Conservation (phyloP, 2,113 vertebrate species). For the Daphoenositta chrysoptera region DNA sequence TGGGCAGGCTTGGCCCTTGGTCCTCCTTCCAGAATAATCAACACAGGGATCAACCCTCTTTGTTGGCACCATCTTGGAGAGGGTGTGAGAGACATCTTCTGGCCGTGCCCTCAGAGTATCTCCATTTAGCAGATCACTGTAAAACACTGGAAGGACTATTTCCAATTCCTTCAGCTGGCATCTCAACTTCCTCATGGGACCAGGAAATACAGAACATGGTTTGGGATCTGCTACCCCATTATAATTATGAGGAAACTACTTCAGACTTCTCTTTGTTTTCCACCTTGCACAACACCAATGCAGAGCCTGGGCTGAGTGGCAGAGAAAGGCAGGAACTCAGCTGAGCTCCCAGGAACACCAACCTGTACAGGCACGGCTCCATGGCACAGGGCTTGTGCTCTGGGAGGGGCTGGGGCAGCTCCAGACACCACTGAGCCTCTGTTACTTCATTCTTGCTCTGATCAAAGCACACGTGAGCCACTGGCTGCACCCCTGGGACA, state of each 20-base stretch:
- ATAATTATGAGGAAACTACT: background rate
- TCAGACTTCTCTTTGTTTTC: constrained; percentile 26
- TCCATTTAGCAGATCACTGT: background rate
- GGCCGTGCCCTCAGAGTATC: background rate
- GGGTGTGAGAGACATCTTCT: background rate
- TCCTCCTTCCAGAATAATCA: background rate
- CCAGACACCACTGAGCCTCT: constrained; percentile 71
- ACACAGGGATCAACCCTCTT: background rate
- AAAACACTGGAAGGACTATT: background rate
- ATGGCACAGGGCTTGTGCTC: constrained; percentile 69
- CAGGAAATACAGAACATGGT: background rate
- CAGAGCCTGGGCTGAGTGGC: constrained; percentile 70
- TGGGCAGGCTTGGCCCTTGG: background rate
- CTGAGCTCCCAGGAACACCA: constrained; percentile 41
- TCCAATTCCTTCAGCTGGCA: background rate
- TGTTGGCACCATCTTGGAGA: background rate
- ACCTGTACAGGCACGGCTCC: constrained; percentile 79
- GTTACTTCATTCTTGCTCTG: constrained; percentile 38
- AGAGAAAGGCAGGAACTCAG: constrained; percentile 38
- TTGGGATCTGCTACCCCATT: background rate
- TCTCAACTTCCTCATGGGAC: constrained; percentile 57
- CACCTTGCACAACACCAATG: constrained; percentile 67
- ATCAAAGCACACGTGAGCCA: constrained; percentile 77
- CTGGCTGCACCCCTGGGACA: constrained; percentile 71
- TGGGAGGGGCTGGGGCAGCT: constrained; percentile 4